Evolutionary conservation across 2,888 invertebrate species (phyloP), one percentile per base, ranked within the genome.

Genomic region (Vannuccia rotundouncinata): DNA sequence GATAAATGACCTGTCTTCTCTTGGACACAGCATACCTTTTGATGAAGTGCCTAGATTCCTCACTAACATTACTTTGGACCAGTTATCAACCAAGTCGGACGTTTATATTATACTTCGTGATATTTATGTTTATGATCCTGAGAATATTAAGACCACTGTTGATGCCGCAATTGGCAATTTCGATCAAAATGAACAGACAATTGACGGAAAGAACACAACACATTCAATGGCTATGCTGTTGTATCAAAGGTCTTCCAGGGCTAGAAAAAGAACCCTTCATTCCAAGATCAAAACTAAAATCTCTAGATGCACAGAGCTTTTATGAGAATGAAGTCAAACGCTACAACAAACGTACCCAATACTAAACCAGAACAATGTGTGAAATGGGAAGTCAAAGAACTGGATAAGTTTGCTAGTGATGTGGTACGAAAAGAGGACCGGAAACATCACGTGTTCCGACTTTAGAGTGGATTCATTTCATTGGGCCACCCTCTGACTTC

Each of bases 111-210:
- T 17, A 45, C n/a, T n/a, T n/a, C n/a, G 17, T 10, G 45, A 45
- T 17, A 45, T 45, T 45, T 45, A 5, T 45, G 45, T 17, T 17
- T 45, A 45, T 45, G 17, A 45, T 45, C 45, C 5, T 17, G 66
- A 1, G 5, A 30, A 80, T 66, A 29, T 22, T 1, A 28, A 28
- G 13, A n/a, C 80, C 2, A 66, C 78, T 29, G 73, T 80, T 13
- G 60, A 80, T 60, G 78, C 81, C 28, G 30, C 81, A 10, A 79
- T 59, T n/a, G 74, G 22, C 31, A 79, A 79, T 45, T 79, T 79
- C 17, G 79, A 79, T 31, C 79, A 79, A 78, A 79, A 79, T 79
- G 79, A 79, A 79, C 30, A 78, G 45, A 79, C 79, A 30, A 27
- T 78, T 13, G 78, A 78, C 31, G 78, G 78, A 25, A 78, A 78